A percentile compares a stretch with the other conserved stretches of the same genome.
Conservation (phyloP, 2,113 vertebrate species). For the Limanda limanda region DNA sequence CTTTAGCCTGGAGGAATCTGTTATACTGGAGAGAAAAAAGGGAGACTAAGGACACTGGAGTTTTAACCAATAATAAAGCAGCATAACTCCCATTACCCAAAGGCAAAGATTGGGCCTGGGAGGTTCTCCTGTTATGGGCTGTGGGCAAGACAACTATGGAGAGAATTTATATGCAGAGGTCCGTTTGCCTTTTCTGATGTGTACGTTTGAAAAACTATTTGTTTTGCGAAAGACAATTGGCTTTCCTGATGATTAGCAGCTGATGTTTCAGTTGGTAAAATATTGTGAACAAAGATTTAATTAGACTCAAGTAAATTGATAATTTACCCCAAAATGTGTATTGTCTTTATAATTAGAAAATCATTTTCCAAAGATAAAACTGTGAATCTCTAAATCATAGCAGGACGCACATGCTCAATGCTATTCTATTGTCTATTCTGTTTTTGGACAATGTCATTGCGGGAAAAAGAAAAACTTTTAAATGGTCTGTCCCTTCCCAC, state of each 20-base stretch:
- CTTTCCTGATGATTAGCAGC: constrained; percentile 9
- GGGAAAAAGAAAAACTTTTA: constrained; percentile 54
- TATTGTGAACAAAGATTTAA: constrained; percentile 4
- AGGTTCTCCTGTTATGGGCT: constrained; percentile 68
- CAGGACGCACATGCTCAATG: background rate
- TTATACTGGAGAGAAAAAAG: constrained; percentile 72
- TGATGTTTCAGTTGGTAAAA: background rate
- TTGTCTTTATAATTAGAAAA: no score
- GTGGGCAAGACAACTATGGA: constrained; percentile 60
- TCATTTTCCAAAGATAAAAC: background rate
- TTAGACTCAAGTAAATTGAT: background rate
- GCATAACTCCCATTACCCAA: constrained; percentile 76
- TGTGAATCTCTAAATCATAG: background rate
- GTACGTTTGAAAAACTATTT: constrained; percentile 36
- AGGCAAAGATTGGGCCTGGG: constrained; percentile 72
- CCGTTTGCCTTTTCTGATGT: constrained; percentile 28
- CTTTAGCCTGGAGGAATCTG: constrained; percentile 97
- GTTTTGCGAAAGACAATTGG: constrained; percentile 14
- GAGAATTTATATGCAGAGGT: constrained; percentile 36
- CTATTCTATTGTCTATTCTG: background rate
- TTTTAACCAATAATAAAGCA: constrained; percentile 91
- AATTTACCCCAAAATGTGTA: background rate
- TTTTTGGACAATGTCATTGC: constrained; percentile 47
- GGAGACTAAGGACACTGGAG: constrained; percentile 85
- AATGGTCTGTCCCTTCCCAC: constrained; percentile 79